Evolutionary conservation across 2,113 vertebrate genomes (phyloP).

Genomic region (Rhegmatorhina hoffmannsi): DNA sequence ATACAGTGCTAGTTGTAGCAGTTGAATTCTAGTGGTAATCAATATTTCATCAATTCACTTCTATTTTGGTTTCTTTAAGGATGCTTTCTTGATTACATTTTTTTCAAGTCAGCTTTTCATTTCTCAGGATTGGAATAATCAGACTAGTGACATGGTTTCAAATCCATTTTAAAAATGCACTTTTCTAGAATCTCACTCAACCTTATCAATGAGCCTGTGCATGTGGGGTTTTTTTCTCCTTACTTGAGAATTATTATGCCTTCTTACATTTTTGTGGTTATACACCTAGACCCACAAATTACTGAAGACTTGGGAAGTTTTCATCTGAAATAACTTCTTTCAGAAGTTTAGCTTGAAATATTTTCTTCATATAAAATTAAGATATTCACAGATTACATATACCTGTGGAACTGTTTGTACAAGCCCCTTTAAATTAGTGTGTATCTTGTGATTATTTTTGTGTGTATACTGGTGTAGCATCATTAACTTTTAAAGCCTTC

Average conservation of each 20-base stretch:
- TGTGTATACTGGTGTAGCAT: not conserved
- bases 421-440: not conserved
- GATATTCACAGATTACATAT: not conserved
- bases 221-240: not conserved
- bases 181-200: not conserved
- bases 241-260: not conserved
- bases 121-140: not conserved
- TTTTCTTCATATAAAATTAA: not conserved
- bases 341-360: not conserved
- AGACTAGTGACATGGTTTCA: not conserved
- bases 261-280: not conserved
- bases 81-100: not conserved
- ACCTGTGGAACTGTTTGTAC: not conserved
- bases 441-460: not conserved
- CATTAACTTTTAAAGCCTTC: not conserved
- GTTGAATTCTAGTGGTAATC: not conserved
- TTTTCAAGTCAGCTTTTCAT: not conserved
- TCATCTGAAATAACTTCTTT: not conserved
- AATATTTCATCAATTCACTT: not conserved
- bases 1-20: not conserved
- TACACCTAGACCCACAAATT: not conserved
- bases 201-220: not conserved
- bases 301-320: not conserved
- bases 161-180: not conserved
- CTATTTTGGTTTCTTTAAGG: not conserved